Conservation (phyloP, 2,797 vertebrate species). For the Hephaestus fuliginosus region DNA sequence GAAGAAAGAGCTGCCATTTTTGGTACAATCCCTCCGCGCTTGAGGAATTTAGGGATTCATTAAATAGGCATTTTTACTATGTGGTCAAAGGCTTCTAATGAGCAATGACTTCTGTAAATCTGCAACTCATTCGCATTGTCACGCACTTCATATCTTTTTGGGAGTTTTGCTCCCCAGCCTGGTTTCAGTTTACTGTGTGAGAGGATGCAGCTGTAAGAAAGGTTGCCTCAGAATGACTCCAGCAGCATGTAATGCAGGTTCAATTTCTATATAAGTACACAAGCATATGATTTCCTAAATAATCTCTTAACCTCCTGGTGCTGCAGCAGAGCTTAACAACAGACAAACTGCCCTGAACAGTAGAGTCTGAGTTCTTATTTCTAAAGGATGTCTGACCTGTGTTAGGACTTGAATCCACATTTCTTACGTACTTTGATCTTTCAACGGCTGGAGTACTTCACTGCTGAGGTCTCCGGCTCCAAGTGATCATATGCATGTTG, state of each 20-base stretch:
- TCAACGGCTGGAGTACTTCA: neutral
- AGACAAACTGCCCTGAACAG: neutral
- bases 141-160: conserved; percentile 42
- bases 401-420: conserved; percentile 5
- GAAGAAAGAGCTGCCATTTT: conserved; percentile 53
- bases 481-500: neutral
- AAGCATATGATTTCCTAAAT: conserved; percentile 2
- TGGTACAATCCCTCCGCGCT: conserved; percentile 10
- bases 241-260: conserved; percentile 8
- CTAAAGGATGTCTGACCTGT: conserved; percentile 16
- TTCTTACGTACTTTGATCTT: neutral
- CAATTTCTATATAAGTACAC: neutral
- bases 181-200: conserved; percentile 38
- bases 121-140: conserved; percentile 47
- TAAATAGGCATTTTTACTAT: conserved; percentile 42
- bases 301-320: neutral
- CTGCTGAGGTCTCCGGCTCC: neutral
- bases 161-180: conserved; percentile 29
- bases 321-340: neutral
- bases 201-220: conserved; percentile 25
- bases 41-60: conserved; percentile 47
- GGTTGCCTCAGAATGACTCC: conserved; percentile 10
- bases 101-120: conserved; percentile 46
- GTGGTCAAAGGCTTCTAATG: conserved; percentile 41
- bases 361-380: neutral